phyloP scores from a whole-genome alignment of 2,888 invertebrate genomes.

The Melanchra persicariae region DNA sequence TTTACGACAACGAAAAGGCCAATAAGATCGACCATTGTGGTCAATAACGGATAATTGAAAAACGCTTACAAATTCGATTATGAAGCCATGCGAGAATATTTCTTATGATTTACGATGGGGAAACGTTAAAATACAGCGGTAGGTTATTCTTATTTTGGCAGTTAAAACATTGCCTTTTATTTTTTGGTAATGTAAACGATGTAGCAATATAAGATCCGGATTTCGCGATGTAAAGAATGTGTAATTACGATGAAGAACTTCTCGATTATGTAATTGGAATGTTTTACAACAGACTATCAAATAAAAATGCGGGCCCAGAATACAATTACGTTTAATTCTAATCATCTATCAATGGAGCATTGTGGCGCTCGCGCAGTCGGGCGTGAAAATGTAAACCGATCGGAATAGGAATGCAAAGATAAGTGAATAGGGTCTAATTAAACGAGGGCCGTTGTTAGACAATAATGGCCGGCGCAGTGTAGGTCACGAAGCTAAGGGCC shows the following conservation, averaged over 20 bases:
- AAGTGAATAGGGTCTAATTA: constrained; percentile 89
- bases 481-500: constrained; percentile 81
- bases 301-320: constrained; percentile 56
- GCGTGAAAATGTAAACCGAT: constrained; percentile 84
- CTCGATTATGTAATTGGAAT: constrained; percentile 44
- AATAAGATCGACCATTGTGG: constrained; percentile 87
- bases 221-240: constrained; percentile 39
- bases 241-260: constrained; percentile 33
- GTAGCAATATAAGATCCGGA: constrained; percentile 50
- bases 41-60: constrained; percentile 90
- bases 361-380: constrained; percentile 78
- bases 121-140: constrained; percentile 77
- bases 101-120: constrained; percentile 85
- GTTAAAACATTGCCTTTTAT: constrained; percentile 69
- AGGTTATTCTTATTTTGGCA: constrained; percentile 71
- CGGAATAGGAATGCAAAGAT: constrained; percentile 83
- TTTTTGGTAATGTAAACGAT: constrained; percentile 61
- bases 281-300: constrained; percentile 49
- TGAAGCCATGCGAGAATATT: constrained; percentile 82
- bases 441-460: constrained; percentile 81
- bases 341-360: constrained; percentile 78
- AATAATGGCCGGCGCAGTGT: constrained; percentile 75
- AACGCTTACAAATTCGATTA: constrained; percentile 89
- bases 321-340: constrained; percentile 74
- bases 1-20: constrained; percentile 85